Conservation (phyloP, 2,797 vertebrate species). For the Trachops cirrhosus region DNA sequence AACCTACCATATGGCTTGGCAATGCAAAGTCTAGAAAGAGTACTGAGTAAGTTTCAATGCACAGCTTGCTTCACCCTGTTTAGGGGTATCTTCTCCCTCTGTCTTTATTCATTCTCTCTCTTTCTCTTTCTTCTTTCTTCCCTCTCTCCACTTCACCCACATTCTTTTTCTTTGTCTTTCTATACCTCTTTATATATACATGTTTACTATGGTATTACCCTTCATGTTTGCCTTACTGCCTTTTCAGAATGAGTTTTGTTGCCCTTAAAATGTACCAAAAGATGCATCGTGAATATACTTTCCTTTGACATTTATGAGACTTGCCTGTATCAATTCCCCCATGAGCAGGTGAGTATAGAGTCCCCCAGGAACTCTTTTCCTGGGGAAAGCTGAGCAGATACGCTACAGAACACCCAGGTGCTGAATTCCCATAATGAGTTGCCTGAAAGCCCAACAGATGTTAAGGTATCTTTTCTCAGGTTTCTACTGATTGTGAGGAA, state of each 20-base stretch:
- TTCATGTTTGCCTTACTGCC: not conserved
- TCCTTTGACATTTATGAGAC: not conserved
- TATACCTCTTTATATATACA: not conserved
- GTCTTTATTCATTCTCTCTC: not conserved
- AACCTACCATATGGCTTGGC: not conserved
- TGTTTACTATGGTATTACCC: not conserved
- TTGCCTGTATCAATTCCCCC: not conserved
- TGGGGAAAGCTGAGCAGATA: not conserved
- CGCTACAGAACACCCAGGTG: constrained; percentile 65
- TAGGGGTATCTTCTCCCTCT: not conserved
- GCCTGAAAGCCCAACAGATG: constrained; percentile 77
- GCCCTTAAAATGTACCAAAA: not conserved
- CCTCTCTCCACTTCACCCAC: not conserved
- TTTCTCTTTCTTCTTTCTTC: too few relatives aligned
- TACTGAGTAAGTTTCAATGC: not conserved
- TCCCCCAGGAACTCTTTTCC: not conserved
- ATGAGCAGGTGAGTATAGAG: not conserved
- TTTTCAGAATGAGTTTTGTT: constrained; percentile 11
- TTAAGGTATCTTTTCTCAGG: constrained; percentile 71
- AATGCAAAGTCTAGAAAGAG: not conserved
- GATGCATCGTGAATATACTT: not conserved
- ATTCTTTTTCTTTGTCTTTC: not conserved
- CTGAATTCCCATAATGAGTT: constrained; percentile 75
- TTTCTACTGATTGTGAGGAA: constrained; percentile 70
- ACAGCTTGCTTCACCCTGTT: not conserved